Base-by-base conservation (phyloP, 2,888 invertebrate genomes). In the Phymatocera aterrima region DNA sequence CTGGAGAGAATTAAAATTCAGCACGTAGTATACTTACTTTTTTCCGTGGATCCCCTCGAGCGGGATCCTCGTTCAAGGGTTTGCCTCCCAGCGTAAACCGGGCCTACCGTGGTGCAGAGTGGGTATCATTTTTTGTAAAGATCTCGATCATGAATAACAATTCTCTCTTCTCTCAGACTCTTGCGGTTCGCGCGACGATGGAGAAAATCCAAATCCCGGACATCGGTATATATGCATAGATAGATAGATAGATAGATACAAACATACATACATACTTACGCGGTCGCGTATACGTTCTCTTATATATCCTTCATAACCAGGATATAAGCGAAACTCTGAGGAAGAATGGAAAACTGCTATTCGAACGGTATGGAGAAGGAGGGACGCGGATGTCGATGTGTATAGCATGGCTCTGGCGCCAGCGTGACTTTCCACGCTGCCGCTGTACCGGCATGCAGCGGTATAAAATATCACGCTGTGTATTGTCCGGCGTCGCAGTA, bases 1-100 rank as follows among this genome's bases (percentile, higher is more conserved):
- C n/a, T n/a, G n/a, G n/a, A 34, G 48, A 31, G 34, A 72, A 72
- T 72, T 72, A 72, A 72, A 72, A 72, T 72, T 72, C 72, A 72
- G n/a, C 72, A 48, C 72, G 72, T 72, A 72, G 57, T 57, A 24
- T 51, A 51, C 51, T 21, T 54, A 43, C 43, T 1, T 43, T 64
- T 68, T 51, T 12, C 34, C 51, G 21, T 5, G 18, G 18, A 72
- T 51, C 72, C 72, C 72, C 21, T 48, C 31, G 34, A 72, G 72
- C 72, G 28, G 24, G 43, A 43, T 10, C 12, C 21, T 6, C 1
- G 37, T 64, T 37, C 37, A 64, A 64, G 18, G 34, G 57, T 28
- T 57, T n/a, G n/a, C n/a, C n/a, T 43, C 43, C 18, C 24, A 34
- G 46, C 21, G 24, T 24, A 34, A 3, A 18, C 31, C 48, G 51